Percentiles rank a stretch among this genome's conserved stretches.
Conservation (phyloP, 2,113 vertebrate species). For the Aspidoscelis tigris region DNA sequence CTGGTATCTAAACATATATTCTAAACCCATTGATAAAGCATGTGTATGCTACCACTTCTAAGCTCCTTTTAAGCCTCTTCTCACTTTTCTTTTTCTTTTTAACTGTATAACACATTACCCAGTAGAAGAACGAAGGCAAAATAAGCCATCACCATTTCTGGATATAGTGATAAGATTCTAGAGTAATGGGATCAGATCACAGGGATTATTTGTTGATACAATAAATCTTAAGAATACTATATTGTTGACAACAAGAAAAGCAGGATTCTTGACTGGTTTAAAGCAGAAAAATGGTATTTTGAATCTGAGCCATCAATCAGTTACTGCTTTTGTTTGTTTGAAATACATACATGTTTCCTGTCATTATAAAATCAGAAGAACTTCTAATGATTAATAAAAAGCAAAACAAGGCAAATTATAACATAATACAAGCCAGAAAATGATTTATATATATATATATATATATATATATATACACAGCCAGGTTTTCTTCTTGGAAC, state of each 20-base stretch:
- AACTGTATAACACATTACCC: too few species aligned
- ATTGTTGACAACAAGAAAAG: too few species aligned
- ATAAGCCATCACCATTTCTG: too few species aligned
- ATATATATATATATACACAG: neutral
- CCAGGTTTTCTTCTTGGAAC: neutral
- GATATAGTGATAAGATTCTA: too few species aligned
- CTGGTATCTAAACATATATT: too few species aligned
- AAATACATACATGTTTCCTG: neutral
- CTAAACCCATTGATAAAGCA: too few species aligned
- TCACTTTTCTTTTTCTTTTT: too few species aligned
- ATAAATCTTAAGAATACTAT: too few species aligned
- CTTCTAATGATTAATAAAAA: constrained; percentile 1
- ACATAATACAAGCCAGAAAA: constrained; percentile 2
- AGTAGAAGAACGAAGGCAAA: neutral
- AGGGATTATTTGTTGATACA: neutral
- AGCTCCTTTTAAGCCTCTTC: too few species aligned
- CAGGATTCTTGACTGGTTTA: neutral
- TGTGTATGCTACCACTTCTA: too few species aligned
- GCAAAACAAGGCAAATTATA: neutral
- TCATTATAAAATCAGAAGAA: constrained; percentile 7
- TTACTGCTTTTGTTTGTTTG: neutral
- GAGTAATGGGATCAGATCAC: neutral
- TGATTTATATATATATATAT: neutral
- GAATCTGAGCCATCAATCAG: neutral
- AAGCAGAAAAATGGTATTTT: neutral